A percentile compares a stretch with the other conserved stretches of the same genome.
These are phyloP conservation scores for Glaucopsyche alexis DNA, from an alignment of 2,888 invertebrate genomes.

Conservation along the genomic window DNA sequence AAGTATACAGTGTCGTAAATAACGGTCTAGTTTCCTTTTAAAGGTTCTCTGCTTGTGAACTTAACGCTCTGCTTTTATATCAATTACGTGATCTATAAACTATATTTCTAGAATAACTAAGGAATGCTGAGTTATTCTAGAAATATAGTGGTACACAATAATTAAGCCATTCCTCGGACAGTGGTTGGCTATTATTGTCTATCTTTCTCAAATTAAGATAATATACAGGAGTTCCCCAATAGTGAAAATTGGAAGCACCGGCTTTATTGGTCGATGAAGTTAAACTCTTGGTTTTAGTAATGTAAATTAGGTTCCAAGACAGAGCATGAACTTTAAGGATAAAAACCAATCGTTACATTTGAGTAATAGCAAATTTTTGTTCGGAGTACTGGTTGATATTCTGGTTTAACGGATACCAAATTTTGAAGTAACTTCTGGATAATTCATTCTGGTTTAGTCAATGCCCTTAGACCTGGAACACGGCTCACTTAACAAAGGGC, in stretches of 20 bases:
- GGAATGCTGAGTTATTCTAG: too few relatives aligned
- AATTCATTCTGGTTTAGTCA: background rate
- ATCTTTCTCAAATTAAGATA: background rate
- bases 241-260: too few relatives aligned
- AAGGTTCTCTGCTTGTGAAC: background rate
- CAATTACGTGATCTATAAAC: background rate
- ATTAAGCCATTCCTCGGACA: background rate
- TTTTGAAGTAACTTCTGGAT: background rate
- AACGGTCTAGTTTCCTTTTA: background rate
- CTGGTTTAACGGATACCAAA: background rate
- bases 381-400: too few relatives aligned
- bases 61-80: background rate
- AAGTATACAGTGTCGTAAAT: background rate
- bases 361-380: too few relatives aligned
- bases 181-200: background rate
- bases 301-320: too few relatives aligned
- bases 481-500: constrained; percentile 53
- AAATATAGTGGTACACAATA: too few relatives aligned
- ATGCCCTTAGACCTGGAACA: constrained; percentile 46
- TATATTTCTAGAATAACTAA: too few relatives aligned
- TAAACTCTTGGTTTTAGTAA: too few relatives aligned
- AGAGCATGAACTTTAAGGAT: too few relatives aligned
- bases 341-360: too few relatives aligned
- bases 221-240: too few relatives aligned
- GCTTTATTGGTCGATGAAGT: too few relatives aligned